phyloP scores from a whole-genome alignment of 1,140 invertebrate species.

The Lerema accius region DNA sequence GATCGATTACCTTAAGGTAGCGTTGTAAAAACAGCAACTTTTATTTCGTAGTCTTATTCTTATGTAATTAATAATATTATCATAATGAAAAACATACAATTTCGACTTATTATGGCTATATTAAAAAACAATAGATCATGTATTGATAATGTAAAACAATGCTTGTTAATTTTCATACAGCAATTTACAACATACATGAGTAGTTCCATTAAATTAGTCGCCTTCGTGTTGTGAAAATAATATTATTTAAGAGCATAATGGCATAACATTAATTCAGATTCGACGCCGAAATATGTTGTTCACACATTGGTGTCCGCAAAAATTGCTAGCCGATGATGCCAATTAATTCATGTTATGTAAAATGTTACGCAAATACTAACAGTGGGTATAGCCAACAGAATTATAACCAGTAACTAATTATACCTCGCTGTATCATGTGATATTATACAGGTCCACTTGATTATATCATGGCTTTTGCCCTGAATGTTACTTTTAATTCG shows the following conservation, averaged over 20 bases:
- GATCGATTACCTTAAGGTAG: no score
- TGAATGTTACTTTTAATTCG: no score
- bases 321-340: constrained; percentile 36
- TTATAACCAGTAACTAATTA: constrained; percentile 9
- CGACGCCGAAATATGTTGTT: constrained; percentile 45
- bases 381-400: constrained; percentile 2
- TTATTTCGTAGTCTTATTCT: no score
- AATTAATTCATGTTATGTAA: constrained; percentile 22
- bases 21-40: no score
- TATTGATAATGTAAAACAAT: neutral
- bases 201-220: constrained; percentile 47
- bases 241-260: constrained; percentile 52
- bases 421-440: neutral
- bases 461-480: no score
- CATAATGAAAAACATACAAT: no score
- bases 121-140: constrained; percentile 26
- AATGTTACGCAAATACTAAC: constrained; percentile 10
- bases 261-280: constrained; percentile 49
- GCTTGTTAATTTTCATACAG: constrained; percentile 52
- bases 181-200: constrained; percentile 49
- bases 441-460: neutral
- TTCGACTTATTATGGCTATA: no score
- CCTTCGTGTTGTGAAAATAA: constrained; percentile 43
- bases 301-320: constrained; percentile 42
- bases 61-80: no score